Base-by-base conservation (phyloP, 2,888 invertebrate species). In the Nephrotoma appendiculata region DNA sequence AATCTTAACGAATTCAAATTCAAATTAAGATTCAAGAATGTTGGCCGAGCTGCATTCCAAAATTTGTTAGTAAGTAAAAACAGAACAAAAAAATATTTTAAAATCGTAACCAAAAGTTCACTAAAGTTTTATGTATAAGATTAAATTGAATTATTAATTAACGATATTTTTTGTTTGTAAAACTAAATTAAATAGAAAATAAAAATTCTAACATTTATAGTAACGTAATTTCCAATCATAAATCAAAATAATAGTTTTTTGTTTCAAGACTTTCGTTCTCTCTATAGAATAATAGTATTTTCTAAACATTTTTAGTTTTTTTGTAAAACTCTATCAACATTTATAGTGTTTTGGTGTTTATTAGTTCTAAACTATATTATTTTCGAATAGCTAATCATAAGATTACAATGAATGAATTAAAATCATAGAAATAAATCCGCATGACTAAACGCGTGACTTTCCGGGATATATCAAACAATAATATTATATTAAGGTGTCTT, bases 11-110 rank as follows among this genome's bases (percentile, higher is more conserved):
- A 95, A 94, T 97, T 97, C 93, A 97, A 95, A 94, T 96, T 97
- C 94, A 97, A 94, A 94, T 96, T 97, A 94, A 98, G 96, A 95
- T 98, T 98, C 93, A 98, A 96, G 95, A 98, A 98, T 92, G 98
- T 98, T 92, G 98, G 98, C 91, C 98, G 97, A 93, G 98, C 98
- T 98, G 98, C 94, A 48, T 85, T 71, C 71, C 71, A 71, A 71
- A 71, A 71, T 31, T 71, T 71, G 48, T 86, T 86, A 43, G 86
- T 44, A 87, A 83, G 6, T 41, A 85, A 43, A 43, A 85, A 85
- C 15, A 15, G 15, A 43, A 85, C 6, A 43, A 19, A 85, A 43
- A 83, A 41, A 43, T 43, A 85, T 41, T 43, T 43, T 43, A 85
- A 85, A 42, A 42, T 42, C 6, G 6, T n/a, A 71, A 31, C 31